Percentiles rank a stretch among this genome's conserved stretches.
Evolutionary conservation across 2,888 invertebrate genomes (phyloP).

Genomic region (Carcina quercana): DNA sequence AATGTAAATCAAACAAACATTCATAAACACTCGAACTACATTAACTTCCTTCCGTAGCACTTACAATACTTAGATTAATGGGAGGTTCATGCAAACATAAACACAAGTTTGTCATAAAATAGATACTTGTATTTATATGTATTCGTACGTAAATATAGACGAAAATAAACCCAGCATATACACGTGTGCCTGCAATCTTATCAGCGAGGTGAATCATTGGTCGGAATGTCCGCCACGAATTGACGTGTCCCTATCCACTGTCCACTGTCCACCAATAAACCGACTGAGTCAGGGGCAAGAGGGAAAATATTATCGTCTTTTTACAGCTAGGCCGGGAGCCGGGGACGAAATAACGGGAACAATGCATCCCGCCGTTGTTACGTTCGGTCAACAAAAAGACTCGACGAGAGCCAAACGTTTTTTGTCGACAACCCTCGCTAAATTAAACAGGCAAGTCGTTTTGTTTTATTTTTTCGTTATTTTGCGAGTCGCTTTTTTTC

Average conservation of each 20-base stretch:
- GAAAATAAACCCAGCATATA: too few relatives aligned
- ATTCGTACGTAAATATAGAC: too few relatives aligned
- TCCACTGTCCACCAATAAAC: slow-evolving; percentile 41
- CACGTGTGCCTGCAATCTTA: slow-evolving; percentile 14
- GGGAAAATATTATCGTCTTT: slow-evolving; percentile 42
- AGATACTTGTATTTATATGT: too few relatives aligned
- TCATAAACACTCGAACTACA: too few relatives aligned
- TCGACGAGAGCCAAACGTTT: slow-evolving; percentile 52
- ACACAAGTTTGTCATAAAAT: too few relatives aligned
- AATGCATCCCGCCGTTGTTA: slow-evolving; percentile 65
- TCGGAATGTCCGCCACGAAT: slow-evolving; percentile 31
- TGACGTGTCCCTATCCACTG: too few relatives aligned
- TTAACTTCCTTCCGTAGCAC: too few relatives aligned
- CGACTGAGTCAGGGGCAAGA: slow-evolving; percentile 34
- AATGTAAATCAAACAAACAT: too few relatives aligned
- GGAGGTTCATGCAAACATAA: too few relatives aligned
- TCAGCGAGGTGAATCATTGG: slow-evolving; percentile 31
- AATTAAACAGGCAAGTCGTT: slow-evolving; percentile 68
- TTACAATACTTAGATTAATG: too few relatives aligned
- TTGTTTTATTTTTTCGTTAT: slow-evolving; percentile 49
- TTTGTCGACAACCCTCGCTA: slow-evolving; percentile 64
- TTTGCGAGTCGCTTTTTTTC: too few relatives aligned
- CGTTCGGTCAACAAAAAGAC: slow-evolving; percentile 62
- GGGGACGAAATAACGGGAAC: slow-evolving; percentile 53
- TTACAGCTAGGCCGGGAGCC: slow-evolving; percentile 38